phyloP scores from a whole-genome alignment of 1,140 invertebrate species.

The Euschistus heros region DNA sequence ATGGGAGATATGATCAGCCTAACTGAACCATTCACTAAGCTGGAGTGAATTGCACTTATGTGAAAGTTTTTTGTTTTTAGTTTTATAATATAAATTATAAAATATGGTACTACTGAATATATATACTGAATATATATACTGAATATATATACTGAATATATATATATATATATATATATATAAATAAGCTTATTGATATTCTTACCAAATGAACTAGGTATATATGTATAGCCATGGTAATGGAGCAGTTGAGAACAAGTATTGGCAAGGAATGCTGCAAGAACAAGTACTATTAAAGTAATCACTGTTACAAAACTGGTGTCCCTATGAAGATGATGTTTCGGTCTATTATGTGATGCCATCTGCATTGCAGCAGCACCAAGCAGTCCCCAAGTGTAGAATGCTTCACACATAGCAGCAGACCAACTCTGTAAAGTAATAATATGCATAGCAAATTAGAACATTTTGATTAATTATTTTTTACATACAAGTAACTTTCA shows the following conservation, averaged over 20 bases:
- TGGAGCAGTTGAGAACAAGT: constrained; percentile 65
- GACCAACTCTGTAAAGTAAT: constrained; percentile 59
- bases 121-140: too few species aligned
- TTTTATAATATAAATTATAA: too few species aligned
- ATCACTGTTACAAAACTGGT: constrained; percentile 65
- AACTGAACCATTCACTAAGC: too few species aligned
- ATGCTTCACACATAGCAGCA: constrained; percentile 74
- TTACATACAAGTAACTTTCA: background rate
- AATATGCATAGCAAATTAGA: too few species aligned
- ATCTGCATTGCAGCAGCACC: constrained; percentile 70
- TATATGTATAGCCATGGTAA: constrained; percentile 57
- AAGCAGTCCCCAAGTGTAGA: constrained; percentile 81
- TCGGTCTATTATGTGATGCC: constrained; percentile 58
- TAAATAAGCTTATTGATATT: too few species aligned
- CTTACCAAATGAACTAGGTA: constrained; percentile 76
- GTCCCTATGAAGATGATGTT: constrained; percentile 61
- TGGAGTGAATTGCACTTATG: too few species aligned
- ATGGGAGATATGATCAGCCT: too few species aligned
- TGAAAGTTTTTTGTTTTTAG: too few species aligned
- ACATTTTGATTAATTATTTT: background rate
- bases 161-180: too few species aligned
- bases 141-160: too few species aligned
- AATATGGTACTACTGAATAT: too few species aligned
- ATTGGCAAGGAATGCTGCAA: constrained; percentile 67
- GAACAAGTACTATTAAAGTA: constrained; percentile 59